Percentiles rank a stretch among this genome's conserved stretches.
phyloP scores from a whole-genome alignment of 1,140 invertebrate species.

The Brachionus sp. region DNA sequence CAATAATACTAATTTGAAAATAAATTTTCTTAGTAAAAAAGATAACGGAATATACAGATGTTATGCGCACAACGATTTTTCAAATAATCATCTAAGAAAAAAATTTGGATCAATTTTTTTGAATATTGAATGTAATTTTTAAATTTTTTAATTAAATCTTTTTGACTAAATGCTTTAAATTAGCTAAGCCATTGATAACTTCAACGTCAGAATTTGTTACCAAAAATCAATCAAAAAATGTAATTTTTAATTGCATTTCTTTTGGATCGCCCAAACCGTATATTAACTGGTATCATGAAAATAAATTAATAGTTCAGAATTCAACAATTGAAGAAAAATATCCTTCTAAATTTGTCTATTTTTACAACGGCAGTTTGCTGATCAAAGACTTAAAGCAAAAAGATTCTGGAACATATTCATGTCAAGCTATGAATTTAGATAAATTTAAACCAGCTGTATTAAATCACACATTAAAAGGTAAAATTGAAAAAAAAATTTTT shows the following conservation, averaged over 20 bases:
- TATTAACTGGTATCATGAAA: background rate
- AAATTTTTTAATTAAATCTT: background rate
- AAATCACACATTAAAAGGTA: slow-evolving; percentile 31
- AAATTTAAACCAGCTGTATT: background rate
- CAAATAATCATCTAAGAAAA: slow-evolving; percentile 27
- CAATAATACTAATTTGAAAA: background rate
- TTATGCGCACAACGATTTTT: slow-evolving; percentile 8
- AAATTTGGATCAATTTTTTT: slow-evolving; percentile 1
- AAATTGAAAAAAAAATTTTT: background rate
- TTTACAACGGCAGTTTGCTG: background rate
- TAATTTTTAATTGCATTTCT: background rate
- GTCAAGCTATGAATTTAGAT: background rate
- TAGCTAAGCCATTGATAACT: background rate
- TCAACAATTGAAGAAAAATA: background rate
- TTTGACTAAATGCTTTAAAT: background rate
- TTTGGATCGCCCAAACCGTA: background rate
- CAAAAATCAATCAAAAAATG: background rate
- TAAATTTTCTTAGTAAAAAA: background rate
- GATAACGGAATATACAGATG: slow-evolving; percentile 29
- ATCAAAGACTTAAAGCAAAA: background rate
- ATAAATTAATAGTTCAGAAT: background rate
- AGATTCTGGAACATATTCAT: background rate
- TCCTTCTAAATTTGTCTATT: background rate
- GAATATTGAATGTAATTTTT: background rate
- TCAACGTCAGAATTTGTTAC: background rate